Evolutionary conservation across 2,888 invertebrate genomes (phyloP).

Genomic region (Amblyjoppa fuscipennis): DNA sequence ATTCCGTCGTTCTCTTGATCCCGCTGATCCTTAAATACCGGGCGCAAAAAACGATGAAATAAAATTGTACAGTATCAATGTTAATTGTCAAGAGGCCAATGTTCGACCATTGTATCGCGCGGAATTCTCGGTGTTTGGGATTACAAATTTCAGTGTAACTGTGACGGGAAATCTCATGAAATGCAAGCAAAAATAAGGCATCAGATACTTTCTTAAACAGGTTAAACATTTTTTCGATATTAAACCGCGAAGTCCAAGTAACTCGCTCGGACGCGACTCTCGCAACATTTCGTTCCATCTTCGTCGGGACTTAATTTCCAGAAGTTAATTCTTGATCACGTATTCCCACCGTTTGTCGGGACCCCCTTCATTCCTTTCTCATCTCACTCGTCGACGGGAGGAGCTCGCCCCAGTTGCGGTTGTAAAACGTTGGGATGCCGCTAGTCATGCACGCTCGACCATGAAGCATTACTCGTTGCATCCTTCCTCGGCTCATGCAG

Average conservation of each 20-base stretch:
- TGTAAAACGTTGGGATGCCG: slow-evolving; percentile 43
- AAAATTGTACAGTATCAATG: not conserved
- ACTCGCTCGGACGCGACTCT: not conserved
- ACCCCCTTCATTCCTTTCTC: slow-evolving; percentile 31
- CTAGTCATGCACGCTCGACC: slow-evolving; percentile 49
- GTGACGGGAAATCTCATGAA: not conserved
- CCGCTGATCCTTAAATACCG: slow-evolving; percentile 20
- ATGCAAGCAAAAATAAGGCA: not conserved
- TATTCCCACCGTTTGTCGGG: slow-evolving; percentile 46
- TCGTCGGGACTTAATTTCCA: slow-evolving; percentile 9
- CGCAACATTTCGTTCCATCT: slow-evolving; percentile 24
- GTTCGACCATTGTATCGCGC: not conserved
- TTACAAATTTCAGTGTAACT: not conserved
- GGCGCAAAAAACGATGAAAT: not conserved
- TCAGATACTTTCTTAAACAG: not conserved
- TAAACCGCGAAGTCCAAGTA: not conserved
- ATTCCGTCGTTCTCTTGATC: slow-evolving; percentile 18
- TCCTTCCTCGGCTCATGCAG: slow-evolving; percentile 22
- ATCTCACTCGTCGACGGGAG: slow-evolving; percentile 51
- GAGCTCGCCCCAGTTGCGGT: slow-evolving; percentile 62
- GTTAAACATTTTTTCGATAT: not conserved
- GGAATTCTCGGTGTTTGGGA: not conserved
- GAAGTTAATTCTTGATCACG: slow-evolving; percentile 42
- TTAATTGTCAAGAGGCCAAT: not conserved
- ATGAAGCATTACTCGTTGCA: slow-evolving; percentile 28